Evolutionary conservation across 2,797 vertebrate species (phyloP), one percentile per base, ranked within the genome.

Genomic region (Antennarius maculatus): DNA sequence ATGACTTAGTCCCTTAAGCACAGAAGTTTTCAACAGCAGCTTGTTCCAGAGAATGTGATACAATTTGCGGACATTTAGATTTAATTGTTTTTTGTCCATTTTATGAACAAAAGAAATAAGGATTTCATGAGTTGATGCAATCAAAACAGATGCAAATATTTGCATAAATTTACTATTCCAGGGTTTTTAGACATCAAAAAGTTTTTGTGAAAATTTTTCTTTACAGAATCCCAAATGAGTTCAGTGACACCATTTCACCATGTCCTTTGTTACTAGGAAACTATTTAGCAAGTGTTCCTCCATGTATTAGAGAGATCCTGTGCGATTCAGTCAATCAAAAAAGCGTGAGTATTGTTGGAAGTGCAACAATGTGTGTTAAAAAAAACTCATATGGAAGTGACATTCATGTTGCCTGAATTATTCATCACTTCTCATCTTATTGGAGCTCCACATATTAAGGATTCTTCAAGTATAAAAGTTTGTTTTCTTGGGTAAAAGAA

Each of bases 1-100:
- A 54, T 62, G 72, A 79, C 60, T 54, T 58, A 61, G 43, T 62
- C 69, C 56, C 56, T 53, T 14, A n/a, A 72, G 74, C 59, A 59
- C 69, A 50, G 18, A 69, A 52, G 55, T 59, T 74, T 55, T 41
- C 47, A 63, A 15, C 37, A 52, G 67, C 53, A 56, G 59, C 5
- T 77, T 61, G 64, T 39, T 15, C 54, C 37, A 45, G n/a, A 65
- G 37, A 55, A 10, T 31, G 45, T 64, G 54, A 67, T 52, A 57
- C 49, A 61, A 58, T 57, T 64, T 62, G 66, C 51, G 39, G 52
- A 54, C 49, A 23, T 63, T 60, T 62, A 60, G 50, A 39, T 39
- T 39, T 69, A 66, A 55, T 37, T 61, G 3, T 18, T 46, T 42
- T 48, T 50, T 5, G 14, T 18, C 15, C 42, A 14, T 53, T 56